Percentiles rank a stretch among this genome's conserved stretches.
Evolutionary conservation across 1,140 invertebrate species (phyloP).

Genomic region (Apis laboriosa): DNA sequence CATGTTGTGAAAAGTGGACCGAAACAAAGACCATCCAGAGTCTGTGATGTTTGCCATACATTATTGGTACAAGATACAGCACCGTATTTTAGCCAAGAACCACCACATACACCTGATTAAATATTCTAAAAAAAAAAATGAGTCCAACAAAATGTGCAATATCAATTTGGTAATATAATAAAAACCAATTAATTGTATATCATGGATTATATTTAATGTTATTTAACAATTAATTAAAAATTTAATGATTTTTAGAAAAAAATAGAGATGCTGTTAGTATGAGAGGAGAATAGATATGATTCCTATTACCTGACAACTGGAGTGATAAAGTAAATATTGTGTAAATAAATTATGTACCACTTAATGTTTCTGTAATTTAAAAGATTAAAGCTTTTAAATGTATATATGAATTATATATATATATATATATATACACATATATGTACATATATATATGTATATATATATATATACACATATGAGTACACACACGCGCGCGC

Average conservation of each 20-base stretch:
- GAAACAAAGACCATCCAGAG: constrained; percentile 90
- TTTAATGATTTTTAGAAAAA: constrained; percentile 47
- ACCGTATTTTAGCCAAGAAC: constrained; percentile 96
- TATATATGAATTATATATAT: constrained; percentile 59
- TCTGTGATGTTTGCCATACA: constrained; percentile 98
- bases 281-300: constrained; percentile 56
- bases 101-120: constrained; percentile 86
- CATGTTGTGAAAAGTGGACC: constrained; percentile 93
- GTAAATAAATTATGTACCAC: constrained; percentile 77
- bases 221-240: background rate
- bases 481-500: too few relatives aligned
- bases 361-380: constrained; percentile 78
- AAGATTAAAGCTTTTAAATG: constrained; percentile 77
- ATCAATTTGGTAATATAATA: constrained; percentile 58
- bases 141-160: constrained; percentile 72
- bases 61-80: constrained; percentile 95
- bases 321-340: constrained; percentile 71
- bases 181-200: background rate
- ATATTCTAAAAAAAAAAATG: constrained; percentile 47
- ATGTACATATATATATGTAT: too few relatives aligned
- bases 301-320: constrained; percentile 65
- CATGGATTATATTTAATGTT: background rate
- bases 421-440: too few relatives aligned
- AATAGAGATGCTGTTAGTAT: constrained; percentile 46
- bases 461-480: too few relatives aligned